A percentile compares a stretch with the other conserved stretches of the same genome.
These are phyloP conservation scores for Periphyllus acericola DNA, from an alignment of 2,888 invertebrate genomes.

Conservation along the genomic window DNA sequence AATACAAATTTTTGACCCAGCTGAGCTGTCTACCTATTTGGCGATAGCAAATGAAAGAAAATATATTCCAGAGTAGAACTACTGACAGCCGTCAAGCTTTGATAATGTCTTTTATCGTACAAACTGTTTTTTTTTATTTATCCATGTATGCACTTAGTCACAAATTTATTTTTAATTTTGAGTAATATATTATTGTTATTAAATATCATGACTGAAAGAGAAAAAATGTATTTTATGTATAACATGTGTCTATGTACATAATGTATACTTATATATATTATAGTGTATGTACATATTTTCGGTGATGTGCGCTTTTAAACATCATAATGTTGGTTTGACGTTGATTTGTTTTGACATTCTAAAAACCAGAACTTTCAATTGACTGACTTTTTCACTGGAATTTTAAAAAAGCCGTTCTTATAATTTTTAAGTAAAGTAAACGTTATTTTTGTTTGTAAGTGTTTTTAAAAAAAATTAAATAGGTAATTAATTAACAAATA, in stretches of 20 bases:
- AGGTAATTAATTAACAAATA: background rate
- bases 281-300: background rate
- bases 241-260: no score
- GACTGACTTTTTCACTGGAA: background rate
- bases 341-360: background rate
- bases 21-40: background rate
- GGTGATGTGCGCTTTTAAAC: background rate
- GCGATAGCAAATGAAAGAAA: background rate
- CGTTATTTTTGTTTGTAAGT: background rate
- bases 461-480: background rate
- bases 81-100: slow-evolving; percentile 19
- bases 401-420: background rate
- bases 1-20: background rate
- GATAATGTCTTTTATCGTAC: slow-evolving; percentile 4
- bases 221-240: background rate
- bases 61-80: background rate
- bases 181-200: background rate
- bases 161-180: background rate
- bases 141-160: background rate
- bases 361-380: background rate
- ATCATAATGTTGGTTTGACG: background rate
- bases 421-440: background rate
- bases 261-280: background rate
- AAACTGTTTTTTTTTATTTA: background rate
- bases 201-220: background rate